These are phyloP conservation scores for Andrena chrysosceles DNA, from an alignment of 2,888 invertebrate species.

Conservation along the genomic window DNA sequence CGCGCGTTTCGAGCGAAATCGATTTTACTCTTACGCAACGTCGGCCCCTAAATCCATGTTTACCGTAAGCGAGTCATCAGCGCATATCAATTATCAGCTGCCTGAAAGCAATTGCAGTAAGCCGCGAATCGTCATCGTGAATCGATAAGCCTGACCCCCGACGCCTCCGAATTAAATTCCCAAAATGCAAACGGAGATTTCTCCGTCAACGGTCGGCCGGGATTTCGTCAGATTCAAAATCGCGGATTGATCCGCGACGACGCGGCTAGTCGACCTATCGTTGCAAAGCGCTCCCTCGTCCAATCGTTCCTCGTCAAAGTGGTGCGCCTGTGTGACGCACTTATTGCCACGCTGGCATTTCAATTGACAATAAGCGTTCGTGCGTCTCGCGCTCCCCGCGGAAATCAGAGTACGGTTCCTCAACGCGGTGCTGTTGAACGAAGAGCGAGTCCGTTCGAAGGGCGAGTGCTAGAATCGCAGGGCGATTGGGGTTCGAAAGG, in stretches of 20 bases:
- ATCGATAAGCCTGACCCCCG: neutral
- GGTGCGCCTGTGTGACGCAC: constrained; percentile 86
- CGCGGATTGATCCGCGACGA: neutral
- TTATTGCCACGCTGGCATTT: constrained; percentile 89
- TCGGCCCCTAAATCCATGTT: constrained; percentile 39
- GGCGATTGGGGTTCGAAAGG: neutral
- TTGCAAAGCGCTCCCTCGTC: neutral
- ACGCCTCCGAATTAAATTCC: neutral
- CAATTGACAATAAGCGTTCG: constrained; percentile 28
- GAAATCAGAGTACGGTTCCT: neutral
- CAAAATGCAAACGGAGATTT: neutral
- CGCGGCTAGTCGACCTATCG: constrained; percentile 42
- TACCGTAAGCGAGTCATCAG: neutral
- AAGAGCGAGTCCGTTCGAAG: no score
- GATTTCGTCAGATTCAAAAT: constrained; percentile 3
- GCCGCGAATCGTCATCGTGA: neutral
- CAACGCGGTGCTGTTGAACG: no score
- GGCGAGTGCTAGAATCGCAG: no score
- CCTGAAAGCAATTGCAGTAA: neutral
- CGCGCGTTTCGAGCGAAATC: constrained; percentile 23
- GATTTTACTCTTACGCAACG: constrained; percentile 1
- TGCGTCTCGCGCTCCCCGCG: neutral
- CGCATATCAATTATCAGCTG: constrained; percentile 12
- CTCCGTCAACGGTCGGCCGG: neutral
- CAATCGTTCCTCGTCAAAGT: constrained; percentile 42